These are phyloP conservation scores for Sorex maritimensis DNA, from an alignment of 2,797 vertebrate genomes.

Conservation along the genomic window DNA sequence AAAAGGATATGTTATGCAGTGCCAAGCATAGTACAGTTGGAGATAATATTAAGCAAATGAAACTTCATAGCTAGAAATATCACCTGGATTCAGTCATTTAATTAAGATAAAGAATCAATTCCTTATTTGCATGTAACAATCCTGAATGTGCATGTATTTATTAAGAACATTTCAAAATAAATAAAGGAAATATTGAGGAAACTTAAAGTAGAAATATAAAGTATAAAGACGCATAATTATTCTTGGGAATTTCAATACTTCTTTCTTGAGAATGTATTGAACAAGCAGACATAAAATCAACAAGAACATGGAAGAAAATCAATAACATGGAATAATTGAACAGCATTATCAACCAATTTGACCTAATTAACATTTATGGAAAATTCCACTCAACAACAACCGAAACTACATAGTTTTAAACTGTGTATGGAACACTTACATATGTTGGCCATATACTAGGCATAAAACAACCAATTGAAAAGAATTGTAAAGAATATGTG, in stretches of 20 bases:
- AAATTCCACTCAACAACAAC: background rate
- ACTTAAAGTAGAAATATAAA: slow-evolving; percentile 22
- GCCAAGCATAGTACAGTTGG: background rate
- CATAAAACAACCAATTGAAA: slow-evolving; percentile 13
- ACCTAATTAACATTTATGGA: slow-evolving; percentile 21
- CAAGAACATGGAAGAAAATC: background rate
- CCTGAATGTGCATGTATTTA: background rate
- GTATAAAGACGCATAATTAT: background rate
- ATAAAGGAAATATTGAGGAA: slow-evolving; percentile 53
- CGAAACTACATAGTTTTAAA: background rate
- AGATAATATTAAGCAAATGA: slow-evolving; percentile 45
- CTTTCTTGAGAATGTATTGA: slow-evolving; percentile 4
- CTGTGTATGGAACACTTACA: background rate
- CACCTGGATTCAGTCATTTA: background rate
- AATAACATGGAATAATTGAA: background rate
- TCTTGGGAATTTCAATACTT: background rate
- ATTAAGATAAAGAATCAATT: slow-evolving; percentile 45
- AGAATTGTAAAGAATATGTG: background rate
- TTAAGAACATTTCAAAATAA: slow-evolving; percentile 45
- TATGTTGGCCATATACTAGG: background rate
- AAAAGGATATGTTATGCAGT: background rate
- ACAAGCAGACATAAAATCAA: background rate
- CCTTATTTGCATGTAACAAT: background rate
- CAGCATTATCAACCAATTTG: background rate
- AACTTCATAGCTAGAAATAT: slow-evolving; percentile 23